A percentile compares a stretch with the other conserved stretches of the same genome.
phyloP scores from a whole-genome alignment of 2,797 vertebrate genomes.

The Gadopsis marmoratus region DNA sequence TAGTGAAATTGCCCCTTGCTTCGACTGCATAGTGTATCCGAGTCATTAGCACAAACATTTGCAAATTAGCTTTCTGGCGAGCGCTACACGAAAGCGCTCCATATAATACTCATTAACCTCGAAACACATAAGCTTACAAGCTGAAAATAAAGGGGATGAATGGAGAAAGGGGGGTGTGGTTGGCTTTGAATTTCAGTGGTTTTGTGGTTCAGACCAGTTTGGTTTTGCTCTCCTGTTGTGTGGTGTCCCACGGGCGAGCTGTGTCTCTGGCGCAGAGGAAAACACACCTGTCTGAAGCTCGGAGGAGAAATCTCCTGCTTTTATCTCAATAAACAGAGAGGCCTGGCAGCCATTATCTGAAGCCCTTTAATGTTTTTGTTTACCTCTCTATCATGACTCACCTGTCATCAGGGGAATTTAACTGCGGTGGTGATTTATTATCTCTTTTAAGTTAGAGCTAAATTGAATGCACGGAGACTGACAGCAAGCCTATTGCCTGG shows the following conservation, averaged over 20 bases:
- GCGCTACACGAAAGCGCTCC: conserved; percentile 15
- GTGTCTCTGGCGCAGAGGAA: conserved; percentile 47
- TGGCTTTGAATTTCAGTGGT: conserved; percentile 12
- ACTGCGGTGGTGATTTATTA: conserved; percentile 48
- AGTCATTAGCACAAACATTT: conserved; percentile 59
- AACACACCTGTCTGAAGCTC: conserved; percentile 60
- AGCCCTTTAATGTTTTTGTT: conserved; percentile 45
- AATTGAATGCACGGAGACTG: conserved; percentile 32
- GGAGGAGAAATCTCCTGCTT: conserved; percentile 44
- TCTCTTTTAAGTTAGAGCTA: conserved; percentile 27
- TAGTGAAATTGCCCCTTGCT: conserved; percentile 35
- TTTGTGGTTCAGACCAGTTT: conserved; percentile 16
- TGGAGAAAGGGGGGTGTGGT: neutral
- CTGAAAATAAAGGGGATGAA: conserved; percentile 2
- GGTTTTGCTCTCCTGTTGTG: conserved; percentile 26
- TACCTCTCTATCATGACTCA: conserved; percentile 41
- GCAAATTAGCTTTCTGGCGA: conserved; percentile 51
- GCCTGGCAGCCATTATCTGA: conserved; percentile 44
- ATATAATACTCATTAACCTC: conserved; percentile 30
- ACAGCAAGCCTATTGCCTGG: neutral
- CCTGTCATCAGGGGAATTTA: conserved; percentile 33
- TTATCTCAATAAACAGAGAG: conserved; percentile 54
- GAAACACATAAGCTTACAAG: conserved; percentile 4
- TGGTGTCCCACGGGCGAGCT: conserved; percentile 37
- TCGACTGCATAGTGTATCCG: conserved; percentile 27